Percentiles rank a stretch among this genome's conserved stretches.
These are phyloP conservation scores for Maniola hyperantus DNA, from an alignment of 2,888 invertebrate species.

Conservation along the genomic window DNA sequence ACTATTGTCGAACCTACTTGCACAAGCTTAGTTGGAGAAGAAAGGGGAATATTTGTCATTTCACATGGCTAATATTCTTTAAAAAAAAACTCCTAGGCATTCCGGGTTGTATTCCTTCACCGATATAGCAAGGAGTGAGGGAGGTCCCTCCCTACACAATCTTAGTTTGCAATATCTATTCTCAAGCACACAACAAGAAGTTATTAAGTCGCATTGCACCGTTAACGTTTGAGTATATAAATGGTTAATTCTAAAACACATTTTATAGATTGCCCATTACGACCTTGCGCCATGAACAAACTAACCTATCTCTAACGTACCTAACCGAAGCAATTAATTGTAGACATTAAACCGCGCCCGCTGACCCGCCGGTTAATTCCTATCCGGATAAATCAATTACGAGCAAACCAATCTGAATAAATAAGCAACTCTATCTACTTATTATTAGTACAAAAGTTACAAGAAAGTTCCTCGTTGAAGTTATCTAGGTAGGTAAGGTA, in stretches of 20 bases:
- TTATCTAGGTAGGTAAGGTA: no score
- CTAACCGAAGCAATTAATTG: constrained; percentile 53
- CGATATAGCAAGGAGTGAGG: no score
- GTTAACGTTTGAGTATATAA: constrained; percentile 6
- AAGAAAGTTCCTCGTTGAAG: no score
- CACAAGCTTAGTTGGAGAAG: no score
- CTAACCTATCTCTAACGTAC: constrained; percentile 14
- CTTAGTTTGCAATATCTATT: background rate
- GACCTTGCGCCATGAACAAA: constrained; percentile 35
- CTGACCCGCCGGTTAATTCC: constrained; percentile 60
- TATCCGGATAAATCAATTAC: constrained; percentile 47
- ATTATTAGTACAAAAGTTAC: background rate
- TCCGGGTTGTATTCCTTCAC: no score
- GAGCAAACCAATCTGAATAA: constrained; percentile 36
- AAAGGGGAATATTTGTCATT: no score
- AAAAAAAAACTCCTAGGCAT: no score
- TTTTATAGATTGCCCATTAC: constrained; percentile 25
- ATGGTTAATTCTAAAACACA: constrained; percentile 17
- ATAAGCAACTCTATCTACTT: constrained; percentile 1
- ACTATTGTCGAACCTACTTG: no score
- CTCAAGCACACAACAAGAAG: background rate
- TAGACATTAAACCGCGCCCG: constrained; percentile 57
- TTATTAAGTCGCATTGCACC: background rate
- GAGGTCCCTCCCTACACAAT: no score
- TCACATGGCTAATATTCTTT: no score